phyloP scores from a whole-genome alignment of 2,113 vertebrate genomes.

The Toxotes jaculatrix region DNA sequence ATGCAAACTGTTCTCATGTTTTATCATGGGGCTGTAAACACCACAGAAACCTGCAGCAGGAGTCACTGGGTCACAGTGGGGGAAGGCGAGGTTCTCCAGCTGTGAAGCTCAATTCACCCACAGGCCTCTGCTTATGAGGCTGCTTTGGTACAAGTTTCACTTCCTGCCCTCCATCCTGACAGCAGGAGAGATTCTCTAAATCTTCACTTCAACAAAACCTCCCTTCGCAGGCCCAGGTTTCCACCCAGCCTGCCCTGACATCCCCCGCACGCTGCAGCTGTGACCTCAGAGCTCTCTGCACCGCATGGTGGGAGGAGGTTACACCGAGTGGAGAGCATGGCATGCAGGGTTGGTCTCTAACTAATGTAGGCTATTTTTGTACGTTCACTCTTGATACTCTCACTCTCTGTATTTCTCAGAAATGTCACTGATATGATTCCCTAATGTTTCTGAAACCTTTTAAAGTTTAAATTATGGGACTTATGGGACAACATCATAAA shows the following conservation, averaged over 20 bases:
- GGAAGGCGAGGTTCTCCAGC: slow-evolving; percentile 55
- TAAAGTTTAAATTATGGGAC: slow-evolving; percentile 17
- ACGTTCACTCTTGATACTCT: slow-evolving; percentile 40
- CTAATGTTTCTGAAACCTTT: slow-evolving; percentile 4
- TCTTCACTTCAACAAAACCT: slow-evolving; percentile 62
- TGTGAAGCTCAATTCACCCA: slow-evolving; percentile 74
- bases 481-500: neutral
- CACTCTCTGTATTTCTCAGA: slow-evolving; percentile 40
- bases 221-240: slow-evolving; percentile 68
- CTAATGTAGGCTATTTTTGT: slow-evolving; percentile 63
- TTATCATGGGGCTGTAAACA: slow-evolving; percentile 69
- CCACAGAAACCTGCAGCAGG: slow-evolving; percentile 69
- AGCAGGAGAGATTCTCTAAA: slow-evolving; percentile 71
- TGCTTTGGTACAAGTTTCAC: slow-evolving; percentile 66
- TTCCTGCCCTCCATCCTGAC: slow-evolving; percentile 71
- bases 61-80: slow-evolving; percentile 67
- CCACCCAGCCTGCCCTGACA: slow-evolving; percentile 64
- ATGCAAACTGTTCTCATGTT: slow-evolving; percentile 57
- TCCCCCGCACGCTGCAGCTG: slow-evolving; percentile 73
- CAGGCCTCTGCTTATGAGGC: slow-evolving; percentile 64
- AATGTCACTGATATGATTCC: slow-evolving; percentile 12
- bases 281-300: slow-evolving; percentile 75
- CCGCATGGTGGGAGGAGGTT: slow-evolving; percentile 69
- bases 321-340: slow-evolving; percentile 52
- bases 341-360: slow-evolving; percentile 53